phyloP scores from a whole-genome alignment of 2,113 vertebrate species.

The Theristicus caerulescens region DNA sequence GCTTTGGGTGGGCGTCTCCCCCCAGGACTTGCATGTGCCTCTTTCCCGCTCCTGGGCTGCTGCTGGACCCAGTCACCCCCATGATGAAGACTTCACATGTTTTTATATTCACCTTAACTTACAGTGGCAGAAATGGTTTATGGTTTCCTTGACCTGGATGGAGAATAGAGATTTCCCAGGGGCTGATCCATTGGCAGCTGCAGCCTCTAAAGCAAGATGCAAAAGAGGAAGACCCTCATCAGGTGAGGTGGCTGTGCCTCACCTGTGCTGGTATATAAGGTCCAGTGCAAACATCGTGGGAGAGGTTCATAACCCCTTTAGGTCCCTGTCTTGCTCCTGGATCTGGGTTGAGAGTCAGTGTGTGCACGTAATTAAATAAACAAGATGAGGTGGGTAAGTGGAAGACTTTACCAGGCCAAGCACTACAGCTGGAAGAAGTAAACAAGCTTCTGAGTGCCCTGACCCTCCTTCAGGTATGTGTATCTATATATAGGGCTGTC shows the following conservation, averaged over 20 bases:
- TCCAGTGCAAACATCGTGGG: rapidly evolving
- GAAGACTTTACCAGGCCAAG: neutral
- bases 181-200: neutral
- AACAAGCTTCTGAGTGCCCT: neutral
- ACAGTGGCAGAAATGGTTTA: neutral
- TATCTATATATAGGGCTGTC: neutral
- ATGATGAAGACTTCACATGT: rapidly evolving
- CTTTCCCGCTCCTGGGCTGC: neutral
- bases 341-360: neutral
- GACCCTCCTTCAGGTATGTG: conserved; percentile 36
- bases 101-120: neutral
- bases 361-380: neutral
- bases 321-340: rapidly evolving
- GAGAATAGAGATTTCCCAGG: neutral
- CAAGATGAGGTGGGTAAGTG: neutral
- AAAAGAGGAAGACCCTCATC: neutral
- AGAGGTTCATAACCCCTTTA: neutral
- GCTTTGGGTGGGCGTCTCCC: too few relatives aligned
- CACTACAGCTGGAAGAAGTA: neutral
- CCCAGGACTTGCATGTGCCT: rapidly evolving
- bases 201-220: neutral
- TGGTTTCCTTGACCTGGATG: neutral
- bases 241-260: neutral
- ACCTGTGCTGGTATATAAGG: neutral
- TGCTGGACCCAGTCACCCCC: rapidly evolving